Percentiles rank a stretch among this genome's conserved stretches.
Evolutionary conservation across 2,113 vertebrate genomes (phyloP).

Genomic region (Channa maculata): DNA sequence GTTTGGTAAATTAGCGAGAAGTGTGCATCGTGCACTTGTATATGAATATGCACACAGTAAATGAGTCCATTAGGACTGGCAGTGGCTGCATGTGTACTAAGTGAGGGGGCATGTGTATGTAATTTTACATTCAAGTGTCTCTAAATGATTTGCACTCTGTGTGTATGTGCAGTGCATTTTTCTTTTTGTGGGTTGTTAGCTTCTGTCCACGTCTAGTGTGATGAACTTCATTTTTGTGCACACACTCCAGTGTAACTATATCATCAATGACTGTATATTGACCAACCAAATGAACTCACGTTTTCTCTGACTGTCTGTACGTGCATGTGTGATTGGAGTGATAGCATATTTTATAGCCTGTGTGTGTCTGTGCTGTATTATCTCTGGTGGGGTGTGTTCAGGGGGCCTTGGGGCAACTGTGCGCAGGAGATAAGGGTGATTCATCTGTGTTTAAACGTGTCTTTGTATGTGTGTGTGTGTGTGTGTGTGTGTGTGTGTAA

Average conservation of each 20-base stretch:
- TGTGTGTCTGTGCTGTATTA: slow-evolving; percentile 63
- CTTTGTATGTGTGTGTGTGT: slow-evolving; percentile 35
- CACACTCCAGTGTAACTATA: slow-evolving; percentile 28
- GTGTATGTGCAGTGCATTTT: not conserved
- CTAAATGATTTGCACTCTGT: slow-evolving; percentile 45
- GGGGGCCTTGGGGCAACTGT: slow-evolving; percentile 80
- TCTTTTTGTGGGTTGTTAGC: slow-evolving; percentile 54
- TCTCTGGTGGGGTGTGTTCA: slow-evolving; percentile 73
- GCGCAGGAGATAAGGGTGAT: slow-evolving; percentile 81
- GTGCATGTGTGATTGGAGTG: slow-evolving; percentile 34
- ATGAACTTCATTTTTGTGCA: slow-evolving; percentile 53
- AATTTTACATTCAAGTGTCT: slow-evolving; percentile 66
- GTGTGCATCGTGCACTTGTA: slow-evolving; percentile 47
- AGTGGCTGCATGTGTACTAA: slow-evolving; percentile 12
- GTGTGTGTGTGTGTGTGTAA: slow-evolving; percentile 17
- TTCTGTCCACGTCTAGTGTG: slow-evolving; percentile 53
- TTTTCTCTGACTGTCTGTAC: not conserved
- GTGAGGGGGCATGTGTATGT: slow-evolving; percentile 51
- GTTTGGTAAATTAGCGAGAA: slow-evolving; percentile 64
- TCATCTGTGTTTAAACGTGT: slow-evolving; percentile 73
- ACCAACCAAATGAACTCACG: slow-evolving; percentile 38
- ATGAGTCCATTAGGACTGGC: slow-evolving; percentile 72
- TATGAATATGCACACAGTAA: slow-evolving; percentile 73
- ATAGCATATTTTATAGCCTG: slow-evolving; percentile 56
- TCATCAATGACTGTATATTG: slow-evolving; percentile 29